Base-by-base conservation (phyloP, 2,888 invertebrate genomes). In the Ariolimax columbianus region DNA sequence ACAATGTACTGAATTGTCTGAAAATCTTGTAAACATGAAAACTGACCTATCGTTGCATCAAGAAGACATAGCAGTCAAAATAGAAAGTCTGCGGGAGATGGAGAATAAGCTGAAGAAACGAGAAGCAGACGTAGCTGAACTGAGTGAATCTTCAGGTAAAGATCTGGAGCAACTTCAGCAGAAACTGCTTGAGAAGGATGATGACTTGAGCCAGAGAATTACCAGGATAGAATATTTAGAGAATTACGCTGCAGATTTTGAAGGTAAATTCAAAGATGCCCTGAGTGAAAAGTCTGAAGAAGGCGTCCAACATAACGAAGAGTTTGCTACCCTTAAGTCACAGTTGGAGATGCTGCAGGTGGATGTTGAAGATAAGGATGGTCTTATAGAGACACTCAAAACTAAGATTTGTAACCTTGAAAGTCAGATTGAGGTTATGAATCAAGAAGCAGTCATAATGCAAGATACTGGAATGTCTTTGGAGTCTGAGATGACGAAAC, bases 331-430 rank as follows among this genome's bases (percentile, higher is more conserved):
- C 6, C 78, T 83, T 83, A 85, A 84, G 83, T 89, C 84, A 79
- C 90, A 89, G 82, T 87, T 85, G 75, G 86, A 87, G 36, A 84
- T 86, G 77, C 55, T 91, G 47, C 87, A 89, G 85, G 88, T 87
- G 84, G 89, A 89, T 66, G 51, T 88, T 72, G 88, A 88, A 43
- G 88, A 88, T 73, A 88, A 87, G 36, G 83, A 87, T 43, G 68
- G 63, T 1, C 51, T 77, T 7, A 83, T 88, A 68, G 80, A 87
- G 30, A 85, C 85, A 36, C 78, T 89, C 23, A 82, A 51, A n/a
- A 72, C 59, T 11, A 70, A 88, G 40, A 40, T 87, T 19, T 68
- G 51, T 36, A 77, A 68, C 38, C 70, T 77, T 36, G 30, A 77
- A 1, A 47, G 3, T 2, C 68, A 83, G 36, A 19, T 77, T 26